phyloP scores from a whole-genome alignment of 2,113 vertebrate genomes.

The Planiliza haematocheilus region DNA sequence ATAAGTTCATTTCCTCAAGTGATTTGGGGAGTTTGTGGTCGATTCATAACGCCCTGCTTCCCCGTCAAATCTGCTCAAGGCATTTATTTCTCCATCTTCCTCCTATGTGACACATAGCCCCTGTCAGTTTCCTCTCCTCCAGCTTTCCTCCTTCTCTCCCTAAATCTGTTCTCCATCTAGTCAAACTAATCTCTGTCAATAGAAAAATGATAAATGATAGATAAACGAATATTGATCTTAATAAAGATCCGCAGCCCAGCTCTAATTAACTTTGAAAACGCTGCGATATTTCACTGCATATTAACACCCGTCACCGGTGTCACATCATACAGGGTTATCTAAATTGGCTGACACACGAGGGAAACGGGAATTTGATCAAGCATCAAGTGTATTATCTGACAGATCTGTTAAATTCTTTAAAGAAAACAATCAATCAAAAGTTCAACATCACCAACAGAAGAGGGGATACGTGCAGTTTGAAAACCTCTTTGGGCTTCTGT shows the following conservation, averaged over 20 bases:
- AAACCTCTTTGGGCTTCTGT: background rate
- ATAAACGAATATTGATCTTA: conserved; percentile 56
- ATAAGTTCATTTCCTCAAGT: conserved; percentile 31
- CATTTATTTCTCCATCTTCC: conserved; percentile 1
- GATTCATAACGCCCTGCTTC: conserved; percentile 38
- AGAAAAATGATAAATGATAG: conserved; percentile 43
- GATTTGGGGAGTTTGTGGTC: conserved; percentile 27
- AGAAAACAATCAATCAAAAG: conserved; percentile 7
- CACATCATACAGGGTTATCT: conserved; percentile 42
- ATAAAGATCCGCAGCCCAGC: conserved; percentile 43
- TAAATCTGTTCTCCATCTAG: background rate
- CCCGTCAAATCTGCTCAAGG: conserved; percentile 28
- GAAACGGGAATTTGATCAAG: conserved; percentile 51
- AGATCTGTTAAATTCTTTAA: conserved; percentile 15
- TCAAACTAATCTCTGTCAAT: conserved; percentile 35
- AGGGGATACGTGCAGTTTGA: background rate
- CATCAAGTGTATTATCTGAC: conserved; percentile 9
- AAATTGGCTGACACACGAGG: conserved; percentile 32
- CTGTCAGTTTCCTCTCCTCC: conserved; percentile 5
- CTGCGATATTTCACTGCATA: conserved; percentile 53
- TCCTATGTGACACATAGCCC: background rate
- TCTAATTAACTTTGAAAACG: conserved; percentile 60
- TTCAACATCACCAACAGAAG: background rate
- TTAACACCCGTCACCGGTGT: conserved; percentile 38
- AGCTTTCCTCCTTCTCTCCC: background rate